A percentile compares a stretch with the other conserved stretches of the same genome.
These are phyloP conservation scores for Axea sp. DNA, from an alignment of 2,888 invertebrate species.

Conservation along the genomic window DNA sequence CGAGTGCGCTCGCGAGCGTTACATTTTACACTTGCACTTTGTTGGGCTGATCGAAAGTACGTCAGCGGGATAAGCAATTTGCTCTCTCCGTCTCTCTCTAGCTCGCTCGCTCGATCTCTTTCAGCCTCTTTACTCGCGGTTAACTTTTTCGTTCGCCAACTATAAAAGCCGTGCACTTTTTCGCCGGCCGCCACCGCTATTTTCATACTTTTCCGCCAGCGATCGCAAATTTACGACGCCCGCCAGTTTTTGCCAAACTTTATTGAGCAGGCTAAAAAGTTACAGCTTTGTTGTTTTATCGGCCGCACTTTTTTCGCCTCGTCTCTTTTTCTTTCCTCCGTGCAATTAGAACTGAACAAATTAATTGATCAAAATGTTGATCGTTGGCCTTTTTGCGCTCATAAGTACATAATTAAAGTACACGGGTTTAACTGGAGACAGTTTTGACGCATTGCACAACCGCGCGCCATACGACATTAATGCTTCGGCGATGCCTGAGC, in stretches of 20 bases:
- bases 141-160: conserved; percentile 27
- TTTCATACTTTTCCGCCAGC: conserved; percentile 45
- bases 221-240: conserved; percentile 39
- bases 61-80: conserved; percentile 48
- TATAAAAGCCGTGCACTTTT: conserved; percentile 38
- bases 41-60: conserved; percentile 57
- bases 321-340: neutral
- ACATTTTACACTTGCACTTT: conserved; percentile 58
- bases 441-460: no score
- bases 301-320: neutral
- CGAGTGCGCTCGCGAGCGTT: conserved; percentile 51
- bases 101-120: no score
- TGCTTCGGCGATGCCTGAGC: no score
- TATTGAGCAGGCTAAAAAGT: conserved; percentile 22
- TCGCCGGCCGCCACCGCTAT: conserved; percentile 21
- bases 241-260: conserved; percentile 11
- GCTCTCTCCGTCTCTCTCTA: no score
- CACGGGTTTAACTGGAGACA: no score
- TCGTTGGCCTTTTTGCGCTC: no score
- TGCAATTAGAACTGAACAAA: no score
- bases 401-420: no score
- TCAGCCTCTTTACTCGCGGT: conserved; percentile 12
- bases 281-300: conserved; percentile 6
- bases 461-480: no score
- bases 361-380: no score